These are phyloP conservation scores for Lucifuga dentata DNA, from an alignment of 2,113 vertebrate species.

Conservation along the genomic window DNA sequence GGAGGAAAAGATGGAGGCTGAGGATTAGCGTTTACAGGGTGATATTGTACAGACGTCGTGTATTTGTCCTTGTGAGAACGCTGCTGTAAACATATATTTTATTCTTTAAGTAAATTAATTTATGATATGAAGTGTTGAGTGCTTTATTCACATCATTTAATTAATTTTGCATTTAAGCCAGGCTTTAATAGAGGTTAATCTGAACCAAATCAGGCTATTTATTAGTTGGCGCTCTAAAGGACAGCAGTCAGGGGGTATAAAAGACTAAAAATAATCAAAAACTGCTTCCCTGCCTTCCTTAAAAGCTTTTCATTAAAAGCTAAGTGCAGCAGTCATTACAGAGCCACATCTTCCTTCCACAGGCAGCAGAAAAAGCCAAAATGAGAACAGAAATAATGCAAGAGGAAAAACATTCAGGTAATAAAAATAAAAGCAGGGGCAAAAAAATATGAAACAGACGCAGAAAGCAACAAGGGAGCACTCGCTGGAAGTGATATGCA, in stretches of 20 bases:
- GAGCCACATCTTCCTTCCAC: no score
- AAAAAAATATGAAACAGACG: no score
- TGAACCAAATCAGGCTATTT: no score
- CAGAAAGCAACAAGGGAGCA: no score
- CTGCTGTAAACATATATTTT: no score
- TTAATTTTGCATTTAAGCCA: not conserved
- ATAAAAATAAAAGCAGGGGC: no score
- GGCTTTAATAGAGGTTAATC: no score
- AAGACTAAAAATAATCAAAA: not conserved
- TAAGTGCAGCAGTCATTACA: not conserved
- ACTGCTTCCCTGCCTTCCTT: not conserved
- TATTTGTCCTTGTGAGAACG: not conserved
- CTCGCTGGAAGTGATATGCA: no score
- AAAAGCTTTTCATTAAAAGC: not conserved
- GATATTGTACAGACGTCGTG: not conserved
- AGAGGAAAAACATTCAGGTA: no score
- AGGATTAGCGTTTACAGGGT: slow-evolving; percentile 21
- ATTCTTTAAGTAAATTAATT: not conserved
- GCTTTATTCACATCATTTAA: not conserved
- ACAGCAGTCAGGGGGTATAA: no score
- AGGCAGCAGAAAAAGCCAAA: not conserved
- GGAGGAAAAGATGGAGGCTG: slow-evolving; percentile 3
- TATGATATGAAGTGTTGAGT: not conserved
- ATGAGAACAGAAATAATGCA: not conserved
- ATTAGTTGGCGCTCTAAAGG: no score